Evolutionary conservation across 30 jellyfish, hydroid and myxozoan genomes (phyloP).

Genomic region (Aurelia aurita): DNA sequence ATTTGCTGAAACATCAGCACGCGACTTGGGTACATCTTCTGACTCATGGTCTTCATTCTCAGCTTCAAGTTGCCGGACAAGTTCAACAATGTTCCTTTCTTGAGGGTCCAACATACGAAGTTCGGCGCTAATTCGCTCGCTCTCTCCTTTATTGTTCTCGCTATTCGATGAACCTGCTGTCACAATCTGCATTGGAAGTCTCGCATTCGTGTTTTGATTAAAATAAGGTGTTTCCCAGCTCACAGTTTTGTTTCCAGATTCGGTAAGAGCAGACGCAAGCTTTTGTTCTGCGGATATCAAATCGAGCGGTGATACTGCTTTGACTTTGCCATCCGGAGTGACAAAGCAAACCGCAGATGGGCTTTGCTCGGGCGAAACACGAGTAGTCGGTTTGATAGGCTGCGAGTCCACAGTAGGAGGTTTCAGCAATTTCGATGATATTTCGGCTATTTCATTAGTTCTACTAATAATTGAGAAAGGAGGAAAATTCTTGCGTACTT

Average conservation of each 20-base stretch:
- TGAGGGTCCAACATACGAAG: slow-evolving; percentile 62
- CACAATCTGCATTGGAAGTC: not conserved
- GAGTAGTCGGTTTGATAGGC: not conserved
- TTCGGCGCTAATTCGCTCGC: slow-evolving; percentile 48
- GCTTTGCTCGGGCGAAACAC: slow-evolving; percentile 13
- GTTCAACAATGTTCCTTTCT: slow-evolving; percentile 55
- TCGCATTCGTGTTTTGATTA: not conserved
- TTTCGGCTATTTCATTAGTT: not conserved
- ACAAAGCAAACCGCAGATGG: slow-evolving; percentile 48
- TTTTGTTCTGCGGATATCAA: not conserved
- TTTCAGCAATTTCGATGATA: not conserved
- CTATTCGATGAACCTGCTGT: not conserved
- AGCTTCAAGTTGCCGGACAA: slow-evolving; percentile 57
- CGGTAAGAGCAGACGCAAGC: no score
- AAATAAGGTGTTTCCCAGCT: not conserved
- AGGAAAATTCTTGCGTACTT: not conserved
- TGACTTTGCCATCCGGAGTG: slow-evolving; percentile 63
- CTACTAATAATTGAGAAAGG: not conserved
- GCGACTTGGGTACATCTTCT: not conserved
- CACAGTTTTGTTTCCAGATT: not conserved
- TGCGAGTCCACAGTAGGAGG: not conserved
- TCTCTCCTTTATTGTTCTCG: not conserved
- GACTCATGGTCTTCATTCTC: slow-evolving; percentile 22
- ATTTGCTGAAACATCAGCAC: not conserved
- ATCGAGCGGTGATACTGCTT: slow-evolving; percentile 62